Evolutionary conservation across 2,797 vertebrate genomes (phyloP).

Genomic region (Cygnus olor): DNA sequence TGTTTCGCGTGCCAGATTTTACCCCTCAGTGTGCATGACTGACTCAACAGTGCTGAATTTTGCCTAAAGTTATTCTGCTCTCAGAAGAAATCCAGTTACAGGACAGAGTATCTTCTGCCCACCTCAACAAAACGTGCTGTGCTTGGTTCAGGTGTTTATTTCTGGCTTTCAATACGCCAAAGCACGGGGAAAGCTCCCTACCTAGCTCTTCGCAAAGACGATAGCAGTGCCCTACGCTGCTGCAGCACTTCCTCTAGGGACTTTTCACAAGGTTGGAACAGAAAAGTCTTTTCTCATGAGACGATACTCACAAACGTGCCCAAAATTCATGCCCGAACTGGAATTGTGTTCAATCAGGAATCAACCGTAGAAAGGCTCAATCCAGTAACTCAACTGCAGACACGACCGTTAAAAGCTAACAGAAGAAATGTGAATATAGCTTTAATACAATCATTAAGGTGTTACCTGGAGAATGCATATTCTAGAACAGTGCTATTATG

Average conservation of each 20-base stretch:
- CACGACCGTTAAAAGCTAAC: not conserved
- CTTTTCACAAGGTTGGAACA: not conserved
- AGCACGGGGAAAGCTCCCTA: not conserved
- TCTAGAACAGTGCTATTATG: not conserved
- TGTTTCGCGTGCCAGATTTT: rapidly evolving
- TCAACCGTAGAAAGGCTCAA: rapidly evolving
- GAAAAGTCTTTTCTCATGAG: not conserved
- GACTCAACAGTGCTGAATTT: not conserved
- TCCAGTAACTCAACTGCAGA: not conserved
- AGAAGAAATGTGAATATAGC: not conserved
- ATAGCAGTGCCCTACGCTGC: not conserved
- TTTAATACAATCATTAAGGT: not conserved
- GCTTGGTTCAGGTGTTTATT: not conserved
- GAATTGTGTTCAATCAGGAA: not conserved
- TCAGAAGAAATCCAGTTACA: not conserved
- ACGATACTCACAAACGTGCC: not conserved
- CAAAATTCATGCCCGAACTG: not conserved
- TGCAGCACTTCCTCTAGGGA: not conserved
- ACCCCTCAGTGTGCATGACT: not conserved
- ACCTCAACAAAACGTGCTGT: not conserved
- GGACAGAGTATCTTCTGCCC: not conserved
- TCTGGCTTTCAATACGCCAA: not conserved
- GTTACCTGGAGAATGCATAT: not conserved
- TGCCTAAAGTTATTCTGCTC: not conserved
- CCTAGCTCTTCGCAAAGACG: not conserved